These are phyloP conservation scores for Physeter macrocephalus DNA, from an alignment of 2,113 vertebrate species.

Conservation along the genomic window DNA sequence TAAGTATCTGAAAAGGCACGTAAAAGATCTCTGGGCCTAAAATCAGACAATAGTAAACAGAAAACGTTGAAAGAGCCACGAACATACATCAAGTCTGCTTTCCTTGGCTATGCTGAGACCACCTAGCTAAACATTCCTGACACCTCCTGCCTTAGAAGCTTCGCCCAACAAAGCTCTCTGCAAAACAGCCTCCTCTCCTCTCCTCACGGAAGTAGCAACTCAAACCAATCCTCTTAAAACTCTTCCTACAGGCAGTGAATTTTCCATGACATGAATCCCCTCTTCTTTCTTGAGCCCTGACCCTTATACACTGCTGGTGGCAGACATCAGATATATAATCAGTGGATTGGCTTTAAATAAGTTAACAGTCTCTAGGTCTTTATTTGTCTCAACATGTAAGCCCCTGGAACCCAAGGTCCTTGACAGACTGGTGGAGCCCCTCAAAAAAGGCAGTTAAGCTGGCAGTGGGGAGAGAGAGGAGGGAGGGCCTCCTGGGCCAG, in stretches of 20 bases:
- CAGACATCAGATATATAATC: background rate
- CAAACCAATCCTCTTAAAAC: background rate
- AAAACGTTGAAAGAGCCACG: background rate
- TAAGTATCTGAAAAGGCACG: background rate
- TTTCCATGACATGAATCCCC: background rate
- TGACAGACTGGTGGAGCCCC: background rate
- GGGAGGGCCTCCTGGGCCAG: background rate
- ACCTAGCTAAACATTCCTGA: background rate
- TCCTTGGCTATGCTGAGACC: background rate
- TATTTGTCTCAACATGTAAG: background rate
- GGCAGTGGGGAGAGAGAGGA: background rate
- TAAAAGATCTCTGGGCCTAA: background rate
- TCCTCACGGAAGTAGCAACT: background rate
- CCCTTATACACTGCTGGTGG: background rate
- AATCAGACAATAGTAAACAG: background rate
- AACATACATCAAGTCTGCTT: background rate
- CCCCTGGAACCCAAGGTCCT: background rate
- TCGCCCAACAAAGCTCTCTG: background rate
- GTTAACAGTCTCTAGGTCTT: background rate
- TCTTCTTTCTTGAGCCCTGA: background rate
- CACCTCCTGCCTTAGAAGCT: background rate
- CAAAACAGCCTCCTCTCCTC: background rate
- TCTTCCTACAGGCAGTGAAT: background rate
- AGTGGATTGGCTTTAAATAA: background rate
- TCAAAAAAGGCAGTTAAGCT: background rate